phyloP scores from a whole-genome alignment of 2,797 vertebrate species.

The Acanthis flammea region DNA sequence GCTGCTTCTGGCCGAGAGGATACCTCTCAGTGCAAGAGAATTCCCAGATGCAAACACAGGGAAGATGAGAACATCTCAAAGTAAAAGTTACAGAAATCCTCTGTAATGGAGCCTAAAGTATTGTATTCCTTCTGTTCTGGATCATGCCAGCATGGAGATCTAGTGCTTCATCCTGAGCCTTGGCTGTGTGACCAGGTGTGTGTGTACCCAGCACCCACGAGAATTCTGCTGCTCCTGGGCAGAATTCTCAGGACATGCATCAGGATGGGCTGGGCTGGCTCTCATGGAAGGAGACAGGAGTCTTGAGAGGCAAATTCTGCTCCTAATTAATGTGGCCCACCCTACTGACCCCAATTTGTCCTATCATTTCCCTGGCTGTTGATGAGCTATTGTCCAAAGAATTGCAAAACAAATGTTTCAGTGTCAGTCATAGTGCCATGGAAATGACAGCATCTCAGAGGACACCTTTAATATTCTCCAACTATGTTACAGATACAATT shows the following conservation, averaged over 20 bases:
- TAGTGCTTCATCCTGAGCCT: not conserved
- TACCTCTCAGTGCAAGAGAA: not conserved
- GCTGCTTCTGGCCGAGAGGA: not conserved
- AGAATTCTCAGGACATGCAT: no score
- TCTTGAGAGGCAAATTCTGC: not conserved
- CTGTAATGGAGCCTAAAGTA: not conserved
- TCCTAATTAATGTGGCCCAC: not conserved
- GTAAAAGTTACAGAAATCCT: not conserved
- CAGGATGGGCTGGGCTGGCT: not conserved
- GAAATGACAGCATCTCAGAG: conserved; percentile 17
- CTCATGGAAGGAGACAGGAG: not conserved
- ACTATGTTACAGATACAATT: not conserved
- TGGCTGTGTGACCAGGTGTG: not conserved
- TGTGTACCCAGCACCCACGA: not conserved
- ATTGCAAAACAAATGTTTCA: not conserved
- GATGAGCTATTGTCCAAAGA: not conserved
- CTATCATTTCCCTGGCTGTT: not conserved
- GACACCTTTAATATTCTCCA: conserved; percentile 22
- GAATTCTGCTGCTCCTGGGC: not conserved
- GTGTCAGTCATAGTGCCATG: not conserved
- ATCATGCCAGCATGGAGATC: fast-evolving
- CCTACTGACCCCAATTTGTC: not conserved
- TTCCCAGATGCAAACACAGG: not conserved
- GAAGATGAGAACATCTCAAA: not conserved
- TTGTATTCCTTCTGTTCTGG: not conserved